phyloP scores from a whole-genome alignment of 2,797 vertebrate species.

The Epinephelus coioides region DNA sequence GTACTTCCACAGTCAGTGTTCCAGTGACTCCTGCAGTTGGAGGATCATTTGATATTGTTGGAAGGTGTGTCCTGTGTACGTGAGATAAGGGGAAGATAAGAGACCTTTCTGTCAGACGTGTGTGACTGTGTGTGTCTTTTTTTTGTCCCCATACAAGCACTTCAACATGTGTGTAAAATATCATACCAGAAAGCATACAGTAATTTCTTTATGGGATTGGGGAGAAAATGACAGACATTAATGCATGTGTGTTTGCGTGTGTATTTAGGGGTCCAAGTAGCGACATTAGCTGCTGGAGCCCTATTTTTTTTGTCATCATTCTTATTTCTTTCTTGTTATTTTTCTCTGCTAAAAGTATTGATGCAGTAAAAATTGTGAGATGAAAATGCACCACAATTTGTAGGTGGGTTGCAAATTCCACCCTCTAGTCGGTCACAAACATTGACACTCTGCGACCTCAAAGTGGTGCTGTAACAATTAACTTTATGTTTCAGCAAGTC shows the following conservation, averaged over 20 bases:
- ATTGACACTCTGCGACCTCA: no score
- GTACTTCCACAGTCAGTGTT: neutral
- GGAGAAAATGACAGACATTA: neutral
- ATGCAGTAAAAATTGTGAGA: no score
- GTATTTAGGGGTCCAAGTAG: neutral
- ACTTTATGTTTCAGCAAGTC: no score
- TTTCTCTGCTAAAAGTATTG: no score
- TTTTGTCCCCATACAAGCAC: neutral
- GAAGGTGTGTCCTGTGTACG: neutral
- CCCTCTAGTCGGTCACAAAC: no score
- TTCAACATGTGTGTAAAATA: neutral
- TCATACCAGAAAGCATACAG: neutral
- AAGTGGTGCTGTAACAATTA: no score
- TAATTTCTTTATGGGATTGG: neutral
- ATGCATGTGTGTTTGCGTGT: neutral
- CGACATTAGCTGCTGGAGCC: no score
- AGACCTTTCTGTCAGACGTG: neutral
- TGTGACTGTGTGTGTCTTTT: neutral
- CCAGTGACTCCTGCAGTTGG: neutral
- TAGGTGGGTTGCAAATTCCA: no score
- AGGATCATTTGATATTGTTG: neutral
- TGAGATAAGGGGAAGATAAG: neutral
- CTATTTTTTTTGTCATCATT: no score
- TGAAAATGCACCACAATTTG: no score
- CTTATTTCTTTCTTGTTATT: no score